Evolutionary conservation across 2,113 vertebrate species (phyloP).

Genomic region (Pleuronectes platessa): DNA sequence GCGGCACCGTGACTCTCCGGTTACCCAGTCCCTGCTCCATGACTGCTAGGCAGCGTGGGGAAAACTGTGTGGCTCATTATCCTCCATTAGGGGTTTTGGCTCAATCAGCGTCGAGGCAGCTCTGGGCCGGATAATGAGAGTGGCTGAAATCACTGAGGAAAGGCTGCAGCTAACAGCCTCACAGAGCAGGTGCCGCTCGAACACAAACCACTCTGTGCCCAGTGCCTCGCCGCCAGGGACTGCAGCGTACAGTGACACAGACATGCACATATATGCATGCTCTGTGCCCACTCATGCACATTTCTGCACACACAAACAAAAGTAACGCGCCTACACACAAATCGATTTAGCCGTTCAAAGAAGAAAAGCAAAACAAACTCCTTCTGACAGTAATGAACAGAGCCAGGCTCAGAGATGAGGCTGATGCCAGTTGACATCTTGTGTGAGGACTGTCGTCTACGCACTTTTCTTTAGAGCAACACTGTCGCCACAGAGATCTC

Average conservation of each 20-base stretch:
- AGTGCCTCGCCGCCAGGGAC: conserved; percentile 16
- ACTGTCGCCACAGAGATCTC: conserved; percentile 25
- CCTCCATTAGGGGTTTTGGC: conserved; percentile 69
- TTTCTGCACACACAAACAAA: not conserved
- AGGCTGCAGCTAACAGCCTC: conserved; percentile 54
- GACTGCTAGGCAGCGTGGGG: conserved; percentile 56
- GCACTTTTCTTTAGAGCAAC: conserved; percentile 40
- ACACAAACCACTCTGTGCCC: conserved; percentile 39
- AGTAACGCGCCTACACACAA: not conserved
- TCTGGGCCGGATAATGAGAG: conserved; percentile 73
- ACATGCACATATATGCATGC: not conserved
- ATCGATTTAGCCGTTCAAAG: not conserved
- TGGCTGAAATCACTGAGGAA: conserved; percentile 68
- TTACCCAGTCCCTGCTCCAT: conserved; percentile 39
- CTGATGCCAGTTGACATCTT: conserved; percentile 49
- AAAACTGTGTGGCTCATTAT: conserved; percentile 77
- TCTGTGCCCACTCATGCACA: not conserved
- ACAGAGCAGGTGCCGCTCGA: conserved; percentile 59
- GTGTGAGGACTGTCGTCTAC: conserved; percentile 40
- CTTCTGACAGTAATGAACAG: conserved; percentile 34
- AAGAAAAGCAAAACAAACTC: conserved; percentile 18
- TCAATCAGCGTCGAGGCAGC: conserved; percentile 71
- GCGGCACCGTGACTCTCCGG: conserved; percentile 32
- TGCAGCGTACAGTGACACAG: conserved; percentile 7
- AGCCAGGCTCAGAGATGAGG: conserved; percentile 39